Conservation (phyloP, 2,113 vertebrate species). For the Etia nguti region DNA sequence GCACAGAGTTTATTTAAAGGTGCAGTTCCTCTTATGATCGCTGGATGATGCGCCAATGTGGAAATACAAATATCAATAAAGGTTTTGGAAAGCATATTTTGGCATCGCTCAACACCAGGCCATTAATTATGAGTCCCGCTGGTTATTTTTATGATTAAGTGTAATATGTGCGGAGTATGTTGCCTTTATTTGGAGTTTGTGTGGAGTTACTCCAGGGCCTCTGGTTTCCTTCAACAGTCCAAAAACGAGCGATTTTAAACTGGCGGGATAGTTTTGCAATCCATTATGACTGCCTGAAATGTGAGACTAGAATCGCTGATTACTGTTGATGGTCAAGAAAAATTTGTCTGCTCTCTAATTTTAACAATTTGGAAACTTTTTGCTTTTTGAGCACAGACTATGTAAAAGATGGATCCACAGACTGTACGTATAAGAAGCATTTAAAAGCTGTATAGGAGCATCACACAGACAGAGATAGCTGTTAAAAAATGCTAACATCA, state of each 20-base stretch:
- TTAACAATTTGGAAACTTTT: too few species aligned
- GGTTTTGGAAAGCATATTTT: background rate
- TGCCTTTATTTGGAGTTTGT: background rate
- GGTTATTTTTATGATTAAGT: background rate
- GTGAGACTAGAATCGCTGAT: too few species aligned
- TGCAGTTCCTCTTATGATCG: background rate
- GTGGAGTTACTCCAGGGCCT: background rate
- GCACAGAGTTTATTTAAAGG: background rate
- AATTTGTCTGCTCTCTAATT: too few species aligned
- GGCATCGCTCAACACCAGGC: background rate
- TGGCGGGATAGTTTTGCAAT: background rate
- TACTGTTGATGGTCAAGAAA: too few species aligned
- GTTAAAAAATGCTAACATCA: too few species aligned
- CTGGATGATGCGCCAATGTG: background rate
- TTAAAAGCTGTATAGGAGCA: too few species aligned
- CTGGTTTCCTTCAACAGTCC: background rate
- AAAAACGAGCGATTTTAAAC: background rate
- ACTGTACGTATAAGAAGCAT: too few species aligned
- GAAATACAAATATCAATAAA: background rate
- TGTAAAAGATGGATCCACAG: too few species aligned
- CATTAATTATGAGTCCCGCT: background rate
- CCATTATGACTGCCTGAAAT: too few species aligned
- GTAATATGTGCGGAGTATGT: accelerated
- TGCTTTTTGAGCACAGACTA: too few species aligned
- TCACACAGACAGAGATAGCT: too few species aligned